Evolutionary conservation across 2,113 vertebrate species (phyloP), one percentile per base, ranked within the genome.

Genomic region (Myotis yumanensis): DNA sequence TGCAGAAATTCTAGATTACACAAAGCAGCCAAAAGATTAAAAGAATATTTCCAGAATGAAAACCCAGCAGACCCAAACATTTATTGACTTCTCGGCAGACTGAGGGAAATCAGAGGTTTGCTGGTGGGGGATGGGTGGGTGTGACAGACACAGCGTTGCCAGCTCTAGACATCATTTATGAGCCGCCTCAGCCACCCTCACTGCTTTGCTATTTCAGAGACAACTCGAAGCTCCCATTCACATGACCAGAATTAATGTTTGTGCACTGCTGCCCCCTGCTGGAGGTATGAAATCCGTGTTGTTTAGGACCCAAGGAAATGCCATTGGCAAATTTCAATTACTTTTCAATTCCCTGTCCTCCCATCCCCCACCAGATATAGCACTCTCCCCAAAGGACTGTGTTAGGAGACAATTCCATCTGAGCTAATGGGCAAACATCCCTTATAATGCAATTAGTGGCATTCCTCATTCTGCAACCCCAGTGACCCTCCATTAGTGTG

Each of bases 1-100:
- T 97, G 87, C 91, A 96, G 93, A 98, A 97, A 98, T 97, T 97
- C 95, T 95, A 98, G 97, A 48, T 98, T 97, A 96, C 59, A 96
- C 95, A 97, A 97, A 95, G 94, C 94, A 96, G 95, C 86, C 59
- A 51, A 95, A 97, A 97, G 97, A 98, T 97, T 96, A 98, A 97
- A 98, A 96, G 88, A 94, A 93, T 93, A 96, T 73, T 96, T 97
- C 96, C 95, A 84, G 97, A 97, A 98, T 97, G 97, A 98, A 96
- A 54, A 16, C 89, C 88, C 14, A 10, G 91, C n/a, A 85, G 96
- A 96, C 87, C 95, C 96, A 95, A 92, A 96, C 96, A 97, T 95
- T 85, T 97, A 97, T 96, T 96, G 97, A 95, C 91, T 96, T 95
- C 91, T 28, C 0, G 17, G 91, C 91, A 77, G 66, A 30, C 37